Evolutionary conservation across 2,113 vertebrate species (phyloP).

Genomic region (Talpa occidentalis): DNA sequence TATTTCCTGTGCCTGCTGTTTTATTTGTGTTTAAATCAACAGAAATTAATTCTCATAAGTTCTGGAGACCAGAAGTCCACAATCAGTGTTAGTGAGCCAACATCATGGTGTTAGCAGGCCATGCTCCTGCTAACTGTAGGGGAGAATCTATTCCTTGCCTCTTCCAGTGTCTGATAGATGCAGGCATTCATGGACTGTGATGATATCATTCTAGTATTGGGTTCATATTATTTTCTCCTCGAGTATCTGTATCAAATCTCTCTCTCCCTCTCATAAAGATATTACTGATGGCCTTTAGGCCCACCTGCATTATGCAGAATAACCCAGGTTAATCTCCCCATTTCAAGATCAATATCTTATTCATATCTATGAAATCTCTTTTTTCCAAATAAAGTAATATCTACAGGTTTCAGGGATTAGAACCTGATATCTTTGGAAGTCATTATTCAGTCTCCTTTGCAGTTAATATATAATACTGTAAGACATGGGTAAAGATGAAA

Average conservation of each 20-base stretch:
- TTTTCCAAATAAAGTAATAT: background rate
- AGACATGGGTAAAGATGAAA: background rate
- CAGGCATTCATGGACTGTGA: background rate
- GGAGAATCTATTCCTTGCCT: background rate
- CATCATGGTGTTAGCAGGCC: background rate
- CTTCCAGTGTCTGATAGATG: background rate
- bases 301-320: background rate
- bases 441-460: background rate
- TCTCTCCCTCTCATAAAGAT: background rate
- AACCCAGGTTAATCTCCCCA: background rate
- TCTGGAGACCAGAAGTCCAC: background rate
- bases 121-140: background rate
- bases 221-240: background rate
- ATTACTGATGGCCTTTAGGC: background rate
- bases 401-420: background rate
- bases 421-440: background rate
- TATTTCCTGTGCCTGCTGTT: background rate
- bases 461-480: background rate
- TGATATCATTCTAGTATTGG: background rate
- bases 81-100: background rate
- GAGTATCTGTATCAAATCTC: background rate
- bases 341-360: background rate
- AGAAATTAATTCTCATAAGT: background rate
- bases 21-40: background rate
- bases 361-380: background rate